Percentiles rank a stretch among this genome's conserved stretches.
These are phyloP conservation scores for Tribolium madens DNA, from an alignment of 1,140 invertebrate species.

Conservation along the genomic window DNA sequence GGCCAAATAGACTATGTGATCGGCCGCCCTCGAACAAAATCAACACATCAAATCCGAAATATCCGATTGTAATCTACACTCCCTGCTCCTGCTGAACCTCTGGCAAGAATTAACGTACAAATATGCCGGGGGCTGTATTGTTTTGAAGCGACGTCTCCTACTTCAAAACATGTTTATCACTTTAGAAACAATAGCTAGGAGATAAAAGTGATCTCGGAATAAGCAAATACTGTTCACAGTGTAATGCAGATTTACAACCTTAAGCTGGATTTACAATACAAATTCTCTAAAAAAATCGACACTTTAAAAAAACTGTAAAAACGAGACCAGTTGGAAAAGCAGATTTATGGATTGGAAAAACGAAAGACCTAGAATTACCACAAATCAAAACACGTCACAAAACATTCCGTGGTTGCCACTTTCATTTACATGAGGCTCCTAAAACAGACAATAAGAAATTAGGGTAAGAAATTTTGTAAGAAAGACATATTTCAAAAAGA, in stretches of 20 bases:
- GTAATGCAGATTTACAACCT: slow-evolving; percentile 31
- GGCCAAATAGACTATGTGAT: not conserved
- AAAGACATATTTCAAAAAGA: not conserved
- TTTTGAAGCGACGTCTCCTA: slow-evolving; percentile 8
- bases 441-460: not conserved
- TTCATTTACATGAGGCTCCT: not conserved
- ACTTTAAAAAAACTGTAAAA: slow-evolving; percentile 5
- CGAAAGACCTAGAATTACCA: not conserved
- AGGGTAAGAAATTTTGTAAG: not conserved
- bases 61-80: not conserved
- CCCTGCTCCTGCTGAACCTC: not conserved
- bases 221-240: slow-evolving; percentile 18
- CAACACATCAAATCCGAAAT: not conserved
- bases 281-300: not conserved
- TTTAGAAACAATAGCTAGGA: not conserved
- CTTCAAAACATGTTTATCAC: slow-evolving; percentile 30
- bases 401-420: not conserved
- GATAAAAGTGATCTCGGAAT: slow-evolving; percentile 30
- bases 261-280: not conserved
- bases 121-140: slow-evolving; percentile 12
- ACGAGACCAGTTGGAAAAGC: not conserved
- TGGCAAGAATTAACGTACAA: slow-evolving; percentile 20
- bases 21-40: not conserved
- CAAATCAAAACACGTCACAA: slow-evolving; percentile 25
- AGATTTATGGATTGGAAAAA: slow-evolving; percentile 5